Evolutionary conservation across 2,797 vertebrate genomes (phyloP).

Genomic region (Scyliorhinus canicula): DNA sequence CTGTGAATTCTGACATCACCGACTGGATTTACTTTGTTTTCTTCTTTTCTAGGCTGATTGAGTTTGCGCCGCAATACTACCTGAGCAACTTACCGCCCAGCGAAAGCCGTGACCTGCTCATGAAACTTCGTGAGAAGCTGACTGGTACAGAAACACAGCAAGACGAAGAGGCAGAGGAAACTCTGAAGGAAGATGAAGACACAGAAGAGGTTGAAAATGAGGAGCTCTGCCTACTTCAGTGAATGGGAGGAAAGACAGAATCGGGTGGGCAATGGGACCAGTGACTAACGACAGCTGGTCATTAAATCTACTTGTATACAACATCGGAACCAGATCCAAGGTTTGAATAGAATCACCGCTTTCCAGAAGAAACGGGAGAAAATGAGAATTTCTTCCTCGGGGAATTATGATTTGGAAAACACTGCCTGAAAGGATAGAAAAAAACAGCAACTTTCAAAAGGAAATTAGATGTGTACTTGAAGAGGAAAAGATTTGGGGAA

Average conservation of each 20-base stretch:
- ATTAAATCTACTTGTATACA: not conserved
- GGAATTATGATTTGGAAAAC: not conserved
- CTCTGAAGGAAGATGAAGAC: not conserved
- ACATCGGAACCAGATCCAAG: not conserved
- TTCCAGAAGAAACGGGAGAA: not conserved
- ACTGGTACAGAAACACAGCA: fast-evolving
- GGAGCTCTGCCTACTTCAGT: conserved; percentile 59
- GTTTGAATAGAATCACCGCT: not conserved
- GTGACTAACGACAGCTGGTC: not conserved
- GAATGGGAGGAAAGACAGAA: conserved; percentile 42
- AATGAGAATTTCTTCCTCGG: not conserved
- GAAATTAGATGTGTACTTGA: not conserved
- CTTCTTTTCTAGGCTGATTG: conserved; percentile 66
- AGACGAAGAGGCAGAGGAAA: not conserved
- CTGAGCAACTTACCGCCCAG: conserved; percentile 83
- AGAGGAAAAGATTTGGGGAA: not conserved
- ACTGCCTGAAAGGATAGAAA: not conserved
- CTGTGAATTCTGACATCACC: not conserved
- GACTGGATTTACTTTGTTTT: not conserved
- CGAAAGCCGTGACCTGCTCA: conserved; percentile 81
- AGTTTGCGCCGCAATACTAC: conserved; percentile 84
- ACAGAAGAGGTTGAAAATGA: conserved; percentile 34
- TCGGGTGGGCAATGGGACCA: not conserved
- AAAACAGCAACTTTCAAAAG: not conserved
- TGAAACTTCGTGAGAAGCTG: conserved; percentile 70